Conservation (phyloP, 1,140 invertebrate genomes). For the Chelonus insularis region DNA sequence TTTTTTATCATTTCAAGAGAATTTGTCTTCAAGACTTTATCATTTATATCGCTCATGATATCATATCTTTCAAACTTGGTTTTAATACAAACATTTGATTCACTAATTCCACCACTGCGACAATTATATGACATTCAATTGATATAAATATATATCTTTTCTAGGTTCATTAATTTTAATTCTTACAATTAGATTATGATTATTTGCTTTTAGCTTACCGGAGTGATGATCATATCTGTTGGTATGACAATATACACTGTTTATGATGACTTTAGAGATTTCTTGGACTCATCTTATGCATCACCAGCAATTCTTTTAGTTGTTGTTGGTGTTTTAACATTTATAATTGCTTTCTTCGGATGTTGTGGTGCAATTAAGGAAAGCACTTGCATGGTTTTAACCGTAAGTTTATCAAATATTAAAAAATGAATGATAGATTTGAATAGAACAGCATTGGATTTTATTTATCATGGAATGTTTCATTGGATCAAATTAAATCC, state of each 20-base stretch:
- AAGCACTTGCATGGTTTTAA: conserved; percentile 79
- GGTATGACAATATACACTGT: conserved; percentile 76
- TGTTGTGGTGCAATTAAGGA: conserved; percentile 82
- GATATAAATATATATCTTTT: background rate
- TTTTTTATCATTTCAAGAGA: no score
- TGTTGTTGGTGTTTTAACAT: conserved; percentile 74
- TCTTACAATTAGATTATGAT: background rate
- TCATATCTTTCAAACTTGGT: background rate
- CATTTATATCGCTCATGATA: background rate
- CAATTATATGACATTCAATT: no score
- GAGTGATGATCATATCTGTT: conserved; percentile 74
- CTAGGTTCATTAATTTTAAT: background rate
- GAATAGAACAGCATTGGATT: no score
- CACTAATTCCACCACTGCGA: no score
- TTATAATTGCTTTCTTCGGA: conserved; percentile 78
- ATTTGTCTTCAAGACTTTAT: no score
- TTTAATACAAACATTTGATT: background rate
- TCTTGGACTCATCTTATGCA: conserved; percentile 70
- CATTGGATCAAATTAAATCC: no score
- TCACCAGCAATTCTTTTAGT: conserved; percentile 76
- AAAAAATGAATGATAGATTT: background rate
- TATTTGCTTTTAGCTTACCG: conserved; percentile 65
- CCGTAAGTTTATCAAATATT: conserved; percentile 64
- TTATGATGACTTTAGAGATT: conserved; percentile 73
- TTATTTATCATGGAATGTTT: no score